Conservation (phyloP, 2,797 vertebrate species). For the Acrocephalus scirpaceus region DNA sequence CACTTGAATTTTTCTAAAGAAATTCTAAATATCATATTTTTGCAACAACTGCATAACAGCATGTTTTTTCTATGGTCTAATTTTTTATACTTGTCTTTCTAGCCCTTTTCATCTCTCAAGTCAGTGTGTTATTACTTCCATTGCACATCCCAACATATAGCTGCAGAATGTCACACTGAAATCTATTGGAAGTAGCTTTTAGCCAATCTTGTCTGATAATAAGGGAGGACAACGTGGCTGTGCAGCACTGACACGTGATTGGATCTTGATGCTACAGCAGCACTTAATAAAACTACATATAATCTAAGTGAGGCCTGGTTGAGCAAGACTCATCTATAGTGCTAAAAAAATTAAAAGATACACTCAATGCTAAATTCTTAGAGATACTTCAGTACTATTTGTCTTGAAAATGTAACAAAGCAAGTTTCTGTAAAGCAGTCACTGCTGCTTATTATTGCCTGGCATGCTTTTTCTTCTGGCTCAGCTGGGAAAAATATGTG, state of each 20-base stretch:
- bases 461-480: slow-evolving; percentile 1
- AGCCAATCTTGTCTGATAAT: neutral
- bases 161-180: neutral
- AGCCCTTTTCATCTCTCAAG: neutral
- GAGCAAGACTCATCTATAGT: neutral
- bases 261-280: neutral
- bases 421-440: neutral
- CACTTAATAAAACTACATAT: neutral
- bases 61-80: neutral
- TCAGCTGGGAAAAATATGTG: neutral
- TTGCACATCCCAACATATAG: neutral
- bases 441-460: neutral
- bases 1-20: neutral
- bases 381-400: neutral
- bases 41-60: neutral
- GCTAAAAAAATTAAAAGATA: neutral
- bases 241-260: neutral
- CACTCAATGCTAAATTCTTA: neutral
- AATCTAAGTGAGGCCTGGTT: neutral
- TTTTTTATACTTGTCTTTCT: neutral
- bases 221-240: neutral
- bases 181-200: neutral
- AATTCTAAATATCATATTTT: neutral
- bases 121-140: neutral
- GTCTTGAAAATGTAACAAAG: neutral